Base-by-base conservation (phyloP, 1,140 invertebrate species). In the Drosophila pseudoobscura region DNA sequence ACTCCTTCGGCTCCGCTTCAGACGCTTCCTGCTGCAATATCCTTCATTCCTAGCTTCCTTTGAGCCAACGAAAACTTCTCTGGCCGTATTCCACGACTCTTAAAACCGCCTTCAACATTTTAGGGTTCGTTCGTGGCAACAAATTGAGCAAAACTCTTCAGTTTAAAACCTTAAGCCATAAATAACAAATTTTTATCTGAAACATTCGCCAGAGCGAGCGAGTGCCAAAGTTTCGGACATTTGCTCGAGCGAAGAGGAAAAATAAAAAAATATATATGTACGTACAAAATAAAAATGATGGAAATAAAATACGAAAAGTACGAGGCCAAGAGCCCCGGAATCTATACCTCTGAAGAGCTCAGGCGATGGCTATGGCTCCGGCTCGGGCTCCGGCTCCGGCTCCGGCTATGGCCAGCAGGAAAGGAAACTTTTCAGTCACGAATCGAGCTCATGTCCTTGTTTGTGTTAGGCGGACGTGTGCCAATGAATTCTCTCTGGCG, bases 381-480 rank as follows among this genome's bases (percentile, higher is more conserved):
- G 59, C 20, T 49, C 73, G 51, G 58, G 63, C 52, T 4, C n/a
- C 29, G 60, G 66, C 59, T 75, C 24, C 5, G 24, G 59, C 20
- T 49, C 73, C 55, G 58, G 63, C 52, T 4, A 0, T 24, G 17
- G 17, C 17, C 17, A 35, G 58, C 50, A 61, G 72, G 77, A 61
- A 73, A 87, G 60, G 64, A 74, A 78, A 88, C 77, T 63, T 88
- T 83, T 79, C 83, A 88, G 83, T 88, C 83, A 88, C 83, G 83
- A 88, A 76, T 69, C 45, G 66, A 76, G 79, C 83, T 88, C 83
- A 88, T 88, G 79, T 89, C 83, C 83, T 88, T 88, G 83, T 88
- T 88, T 88, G 83, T 88, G 88, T 89, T 89, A 83, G 83, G 72
- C 75, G 83, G 74, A 88, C 83, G 83, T 88, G 83, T 88, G 84